Percentiles rank a stretch among this genome's conserved stretches.
Evolutionary conservation across 2,113 vertebrate genomes (phyloP).

Genomic region (Numenius arquata): DNA sequence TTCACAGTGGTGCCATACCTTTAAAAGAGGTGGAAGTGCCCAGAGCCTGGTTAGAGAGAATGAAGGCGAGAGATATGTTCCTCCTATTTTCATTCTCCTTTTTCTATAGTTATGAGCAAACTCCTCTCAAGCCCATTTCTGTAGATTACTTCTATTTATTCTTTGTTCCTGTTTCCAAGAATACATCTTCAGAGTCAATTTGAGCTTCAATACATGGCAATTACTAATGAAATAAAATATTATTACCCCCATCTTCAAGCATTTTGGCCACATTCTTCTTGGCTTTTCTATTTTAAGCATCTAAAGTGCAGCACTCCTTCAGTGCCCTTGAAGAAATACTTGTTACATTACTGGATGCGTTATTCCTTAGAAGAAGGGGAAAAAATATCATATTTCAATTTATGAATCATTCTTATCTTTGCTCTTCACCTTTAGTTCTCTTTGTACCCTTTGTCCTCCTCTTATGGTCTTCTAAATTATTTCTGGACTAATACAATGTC

Average conservation of each 20-base stretch:
- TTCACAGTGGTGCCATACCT: not conserved
- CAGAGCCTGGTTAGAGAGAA: not conserved
- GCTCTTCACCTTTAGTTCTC: conserved; percentile 69
- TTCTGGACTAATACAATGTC: conserved; percentile 43
- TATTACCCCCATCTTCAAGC: conserved; percentile 43
- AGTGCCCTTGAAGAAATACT: conserved; percentile 66
- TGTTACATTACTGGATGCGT: conserved; percentile 54
- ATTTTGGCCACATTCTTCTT: conserved; percentile 60
- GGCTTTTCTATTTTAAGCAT: conserved; percentile 51
- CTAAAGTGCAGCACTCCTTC: conserved; percentile 27
- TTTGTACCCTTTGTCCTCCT: conserved; percentile 60
- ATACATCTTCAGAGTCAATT: conserved; percentile 65
- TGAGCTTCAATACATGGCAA: conserved; percentile 32
- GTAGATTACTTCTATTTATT: conserved; percentile 60
- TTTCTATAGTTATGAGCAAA: not conserved
- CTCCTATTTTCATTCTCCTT: not conserved
- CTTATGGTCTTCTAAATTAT: conserved; percentile 63
- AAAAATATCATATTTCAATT: conserved; percentile 66
- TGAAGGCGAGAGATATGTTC: not conserved
- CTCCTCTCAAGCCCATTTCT: conserved; percentile 5
- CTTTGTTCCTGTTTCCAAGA: conserved; percentile 64
- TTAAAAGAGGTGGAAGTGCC: not conserved
- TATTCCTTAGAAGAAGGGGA: conserved; percentile 50
- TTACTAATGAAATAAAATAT: conserved; percentile 68
- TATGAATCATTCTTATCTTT: conserved; percentile 74